Percentiles rank a stretch among this genome's conserved stretches.
phyloP scores from a whole-genome alignment of 2,888 invertebrate genomes.

The Xanthorhoe designata region DNA sequence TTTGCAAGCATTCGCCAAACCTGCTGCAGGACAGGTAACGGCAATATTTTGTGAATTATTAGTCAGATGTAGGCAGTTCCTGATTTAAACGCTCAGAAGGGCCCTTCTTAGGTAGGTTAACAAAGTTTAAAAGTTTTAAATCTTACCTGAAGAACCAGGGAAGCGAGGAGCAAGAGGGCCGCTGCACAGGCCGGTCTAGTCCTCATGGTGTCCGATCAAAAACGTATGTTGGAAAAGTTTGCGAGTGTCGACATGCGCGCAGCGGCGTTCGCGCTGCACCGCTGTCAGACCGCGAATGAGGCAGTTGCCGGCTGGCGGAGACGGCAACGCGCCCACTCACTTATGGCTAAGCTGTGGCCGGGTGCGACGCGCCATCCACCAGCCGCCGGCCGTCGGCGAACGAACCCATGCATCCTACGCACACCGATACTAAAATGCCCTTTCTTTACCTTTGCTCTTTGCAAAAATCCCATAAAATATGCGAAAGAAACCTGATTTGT shows the following conservation, averaged over 20 bases:
- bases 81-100: not conserved
- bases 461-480: constrained; percentile 10
- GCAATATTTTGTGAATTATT: constrained; percentile 18
- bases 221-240: constrained; percentile 66
- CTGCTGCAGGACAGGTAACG: constrained; percentile 3
- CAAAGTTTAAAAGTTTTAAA: constrained; percentile 21
- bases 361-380: constrained; percentile 4
- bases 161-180: constrained; percentile 64
- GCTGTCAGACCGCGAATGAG: constrained; percentile 74
- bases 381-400: constrained; percentile 5
- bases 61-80: constrained; percentile 26
- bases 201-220: constrained; percentile 64
- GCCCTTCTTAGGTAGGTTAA: constrained; percentile 13
- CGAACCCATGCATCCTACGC: constrained; percentile 20
- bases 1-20: constrained; percentile 18
- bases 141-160: constrained; percentile 56
- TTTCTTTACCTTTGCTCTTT: constrained; percentile 30
- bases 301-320: constrained; percentile 19
- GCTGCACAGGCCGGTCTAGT: constrained; percentile 57
- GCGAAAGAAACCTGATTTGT: constrained; percentile 1
- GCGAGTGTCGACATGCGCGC: constrained; percentile 57
- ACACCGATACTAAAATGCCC: constrained; percentile 52
- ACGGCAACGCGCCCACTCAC: constrained; percentile 2
- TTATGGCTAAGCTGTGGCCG: constrained; percentile 6
- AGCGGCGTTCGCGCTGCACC: constrained; percentile 71